Base-by-base conservation (phyloP, 2,888 invertebrate species). In the Tinea pellionella region DNA sequence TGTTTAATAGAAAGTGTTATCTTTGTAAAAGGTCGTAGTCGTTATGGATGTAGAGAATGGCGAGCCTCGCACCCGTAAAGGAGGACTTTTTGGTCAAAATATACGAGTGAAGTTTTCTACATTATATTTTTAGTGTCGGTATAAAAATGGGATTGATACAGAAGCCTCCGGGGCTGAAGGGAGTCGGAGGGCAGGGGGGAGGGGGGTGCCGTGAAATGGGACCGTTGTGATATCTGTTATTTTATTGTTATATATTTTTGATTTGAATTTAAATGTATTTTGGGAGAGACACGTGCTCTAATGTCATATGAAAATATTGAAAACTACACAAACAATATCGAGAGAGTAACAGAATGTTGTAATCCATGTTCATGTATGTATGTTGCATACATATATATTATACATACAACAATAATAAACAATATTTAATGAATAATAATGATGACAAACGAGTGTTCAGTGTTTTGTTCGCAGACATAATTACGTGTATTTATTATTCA, bases 41-140 rank as follows among this genome's bases (percentile, higher is more conserved):
- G 37, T 37, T 37, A n/a, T 12, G 37, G 2, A n/a, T 9, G 37
- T 37, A 37, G 9, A 9, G 37, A 37, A 37, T 37, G 9, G 6
- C 37, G 9, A 12, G 3, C 37, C 37, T 1, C 6, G 1, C 9
- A 9, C 3, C 37, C 15, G 32, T 32, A 32, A 57, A 32, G 16
- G 32, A 57, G 32, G 57, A 57, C 32, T 57, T 57, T 57, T 57
- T 57, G 57, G 57, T 57, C 57, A 57, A 24, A 55, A 57, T 57
- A 57, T 57, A 57, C 15, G 57, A 32, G 57, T 32, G 15, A 57
- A 57, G 13, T 57, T 57, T 55, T 57, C 30, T 57, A 57, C 57
- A 57, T 57, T 32, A 57, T 57, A 57, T 57, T 57, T 57, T 57
- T 57, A 57, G 57, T 57, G 57, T 32, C 32, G 15, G 32, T 16